A percentile compares a stretch with the other conserved stretches of the same genome.
Conservation (phyloP, 1,140 invertebrate genomes). For the Atta colombica region DNA sequence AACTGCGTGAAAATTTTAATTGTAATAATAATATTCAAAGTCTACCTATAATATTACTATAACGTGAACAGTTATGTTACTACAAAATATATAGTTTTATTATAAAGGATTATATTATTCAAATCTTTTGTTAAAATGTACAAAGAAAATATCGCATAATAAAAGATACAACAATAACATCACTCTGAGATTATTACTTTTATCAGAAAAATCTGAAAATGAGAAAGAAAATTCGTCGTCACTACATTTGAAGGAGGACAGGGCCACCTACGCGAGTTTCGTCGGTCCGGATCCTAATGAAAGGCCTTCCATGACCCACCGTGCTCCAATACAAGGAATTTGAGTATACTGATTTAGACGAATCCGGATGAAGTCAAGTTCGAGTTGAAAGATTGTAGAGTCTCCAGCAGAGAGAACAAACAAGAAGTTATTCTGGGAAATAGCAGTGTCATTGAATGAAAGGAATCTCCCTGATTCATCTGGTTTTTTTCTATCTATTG, state of each 20-base stretch:
- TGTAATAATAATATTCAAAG: not conserved
- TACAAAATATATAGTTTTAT: too few species aligned
- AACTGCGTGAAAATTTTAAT: not conserved
- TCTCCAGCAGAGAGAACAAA: not conserved
- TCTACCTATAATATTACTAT: too few species aligned
- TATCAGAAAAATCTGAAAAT: constrained; percentile 12
- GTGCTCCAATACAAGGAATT: constrained; percentile 34
- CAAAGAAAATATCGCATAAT: not conserved
- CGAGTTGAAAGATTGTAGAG: constrained; percentile 48
- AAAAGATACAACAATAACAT: not conserved
- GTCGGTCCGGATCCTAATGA: constrained; percentile 53
- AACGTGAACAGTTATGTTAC: too few species aligned
- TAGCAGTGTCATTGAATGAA: constrained; percentile 57
- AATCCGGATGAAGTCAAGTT: constrained; percentile 20
- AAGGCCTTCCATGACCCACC: constrained; percentile 42
- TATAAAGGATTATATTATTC: not conserved
- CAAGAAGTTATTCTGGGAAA: constrained; percentile 43
- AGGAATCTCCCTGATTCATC: constrained; percentile 29
- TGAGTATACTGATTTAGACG: constrained; percentile 53
- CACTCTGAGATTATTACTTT: not conserved
- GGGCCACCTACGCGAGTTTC: constrained; percentile 53
- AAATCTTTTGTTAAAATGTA: not conserved
- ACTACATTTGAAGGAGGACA: not conserved
- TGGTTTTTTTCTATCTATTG: constrained; percentile 13
- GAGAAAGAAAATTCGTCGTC: constrained; percentile 7